These are phyloP conservation scores for Bombus confusus DNA, from an alignment of 1,140 invertebrate genomes.

Conservation along the genomic window DNA sequence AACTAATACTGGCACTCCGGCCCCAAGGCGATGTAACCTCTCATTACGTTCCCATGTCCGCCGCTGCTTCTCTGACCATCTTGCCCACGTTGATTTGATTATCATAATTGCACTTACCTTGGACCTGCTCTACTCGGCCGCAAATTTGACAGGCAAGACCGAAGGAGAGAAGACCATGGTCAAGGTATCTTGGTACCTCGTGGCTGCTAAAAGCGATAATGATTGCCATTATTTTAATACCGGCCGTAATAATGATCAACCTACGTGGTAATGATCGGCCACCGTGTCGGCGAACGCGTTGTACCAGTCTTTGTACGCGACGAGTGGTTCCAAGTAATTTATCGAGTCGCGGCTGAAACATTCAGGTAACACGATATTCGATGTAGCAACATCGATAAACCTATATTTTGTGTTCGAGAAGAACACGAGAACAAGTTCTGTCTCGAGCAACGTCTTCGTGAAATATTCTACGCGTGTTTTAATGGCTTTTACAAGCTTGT, in stretches of 20 bases:
- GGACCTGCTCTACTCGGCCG: constrained; percentile 49
- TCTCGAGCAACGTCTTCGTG: neutral
- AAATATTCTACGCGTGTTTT: neutral
- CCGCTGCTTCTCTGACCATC: constrained; percentile 61
- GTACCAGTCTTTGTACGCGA: neutral
- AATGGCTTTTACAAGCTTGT: neutral
- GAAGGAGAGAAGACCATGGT: constrained; percentile 13
- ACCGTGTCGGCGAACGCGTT: constrained; percentile 20
- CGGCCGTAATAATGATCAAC: constrained; percentile 19
- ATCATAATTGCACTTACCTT: constrained; percentile 78
- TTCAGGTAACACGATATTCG: neutral
- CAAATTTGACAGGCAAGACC: constrained; percentile 66
- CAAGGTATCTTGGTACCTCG: constrained; percentile 2
- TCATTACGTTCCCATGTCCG: constrained; percentile 73
- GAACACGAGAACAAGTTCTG: neutral
- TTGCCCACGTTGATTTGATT: constrained; percentile 79
- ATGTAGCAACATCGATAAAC: neutral
- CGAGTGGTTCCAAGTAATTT: constrained; percentile 9
- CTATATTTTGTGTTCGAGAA: neutral
- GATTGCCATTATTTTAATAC: constrained; percentile 46
- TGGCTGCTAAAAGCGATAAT: constrained; percentile 27
- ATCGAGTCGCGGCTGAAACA: constrained; percentile 8
- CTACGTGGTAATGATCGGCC: constrained; percentile 31
- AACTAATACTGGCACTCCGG: constrained; percentile 76
- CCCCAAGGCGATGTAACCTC: constrained; percentile 71